Percentiles rank a stretch among this genome's conserved stretches.
Evolutionary conservation across 1,140 invertebrate genomes (phyloP).

Genomic region (Lasioglossum baleicum): DNA sequence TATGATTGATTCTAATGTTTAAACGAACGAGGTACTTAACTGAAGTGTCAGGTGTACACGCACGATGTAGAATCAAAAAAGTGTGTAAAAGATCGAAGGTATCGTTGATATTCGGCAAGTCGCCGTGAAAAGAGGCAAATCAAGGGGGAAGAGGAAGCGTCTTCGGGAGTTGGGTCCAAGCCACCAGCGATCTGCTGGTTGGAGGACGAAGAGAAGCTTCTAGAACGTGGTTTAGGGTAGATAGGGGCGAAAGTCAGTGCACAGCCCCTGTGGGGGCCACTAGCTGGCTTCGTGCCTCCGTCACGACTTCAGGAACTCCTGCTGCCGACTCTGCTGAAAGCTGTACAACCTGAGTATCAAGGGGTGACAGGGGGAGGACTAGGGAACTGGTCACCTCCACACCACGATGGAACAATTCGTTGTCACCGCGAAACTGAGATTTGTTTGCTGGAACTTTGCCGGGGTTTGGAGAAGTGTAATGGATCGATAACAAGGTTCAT

Average conservation of each 20-base stretch:
- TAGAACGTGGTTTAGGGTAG: constrained; percentile 64
- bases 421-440: constrained; percentile 51
- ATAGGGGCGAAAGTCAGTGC: constrained; percentile 73
- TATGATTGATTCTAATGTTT: no score
- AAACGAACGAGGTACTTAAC: no score
- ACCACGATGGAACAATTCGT: constrained; percentile 37
- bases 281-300: constrained; percentile 71
- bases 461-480: constrained; percentile 12
- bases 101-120: constrained; percentile 44
- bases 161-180: constrained; percentile 54
- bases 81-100: constrained; percentile 37
- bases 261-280: constrained; percentile 77
- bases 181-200: constrained; percentile 50
- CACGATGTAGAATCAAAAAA: constrained; percentile 27
- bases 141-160: constrained; percentile 21
- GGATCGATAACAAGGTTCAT: not conserved
- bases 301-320: constrained; percentile 72
- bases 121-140: constrained; percentile 14
- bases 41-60: no score
- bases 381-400: constrained; percentile 51
- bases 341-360: constrained; percentile 58
- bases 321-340: constrained; percentile 73
- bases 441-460: constrained; percentile 31
- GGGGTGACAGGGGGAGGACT: not conserved
- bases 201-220: constrained; percentile 47